Base-by-base conservation (phyloP, 2,113 vertebrate species). In the Daubentonia madagascariensis region DNA sequence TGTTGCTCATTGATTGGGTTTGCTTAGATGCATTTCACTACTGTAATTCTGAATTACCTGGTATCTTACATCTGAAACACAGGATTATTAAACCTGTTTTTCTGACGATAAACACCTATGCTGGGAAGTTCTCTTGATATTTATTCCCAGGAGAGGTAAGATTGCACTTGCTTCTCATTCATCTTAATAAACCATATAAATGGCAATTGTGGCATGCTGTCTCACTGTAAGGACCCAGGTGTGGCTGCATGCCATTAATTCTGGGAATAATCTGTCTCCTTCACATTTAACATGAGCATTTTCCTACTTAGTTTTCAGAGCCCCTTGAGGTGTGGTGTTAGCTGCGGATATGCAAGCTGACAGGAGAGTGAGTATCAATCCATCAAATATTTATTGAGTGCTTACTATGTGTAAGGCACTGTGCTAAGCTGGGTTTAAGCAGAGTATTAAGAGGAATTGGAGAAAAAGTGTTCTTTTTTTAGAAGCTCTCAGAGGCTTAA, bases 341-440 rank as follows among this genome's bases (percentile, higher is more conserved):
- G 79, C 70, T 81, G 5, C 81, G 59, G 78, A 96, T 91, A 94
- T 43, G 8, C 59, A 96, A 96, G 57, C 88, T 90, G 80, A 85
- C 93, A 89, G 84, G 70, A 91, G 80, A 68, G 57, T 83, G 85
- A 67, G 9, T 70, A 94, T 95, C 89, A 96, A 90, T 92, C 90
- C 97, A 96, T 98, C 95, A 98, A 87, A 91, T 88, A 95, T 97
- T 97, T 98, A 98, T 96, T 98, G 98, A 94, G 97, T 97, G 95
- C 95, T 97, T 98, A 97, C 96, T 97, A 94, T 8, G 92, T 97
- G 97, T 87, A 96, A 98, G 97, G 96, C 80, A 98, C 92, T 81
- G 94, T 88, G 94, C 90, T 98, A 97, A 98, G 96, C 97, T 97
- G 84, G 90, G 67, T 79, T 97, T 97, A 98, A 98, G 91, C 84